Evolutionary conservation across 2,797 vertebrate species (phyloP), one percentile per base, ranked within the genome.

Genomic region (Novumbra hubbsi): DNA sequence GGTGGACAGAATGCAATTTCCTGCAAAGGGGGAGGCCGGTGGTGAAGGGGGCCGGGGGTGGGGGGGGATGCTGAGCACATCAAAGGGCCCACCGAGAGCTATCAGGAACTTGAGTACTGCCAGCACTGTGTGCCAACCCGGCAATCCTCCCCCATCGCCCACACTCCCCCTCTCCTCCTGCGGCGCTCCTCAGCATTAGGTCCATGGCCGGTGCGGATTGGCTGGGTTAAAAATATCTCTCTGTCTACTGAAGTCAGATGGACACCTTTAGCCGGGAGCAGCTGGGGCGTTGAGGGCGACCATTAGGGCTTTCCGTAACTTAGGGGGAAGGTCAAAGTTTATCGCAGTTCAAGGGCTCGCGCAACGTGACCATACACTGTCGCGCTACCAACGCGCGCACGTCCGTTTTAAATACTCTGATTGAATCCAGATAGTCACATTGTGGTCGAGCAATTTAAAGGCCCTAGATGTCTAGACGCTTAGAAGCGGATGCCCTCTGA

Each of bases 1-100:
- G 84, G 91, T 83, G 87, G 90, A 92, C 90, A 84, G 83, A 90
- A 89, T 90, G 88, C 90, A 90, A 80, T 94, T 95, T 95, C 92
- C 93, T 93, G 88, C 90, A 74, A 74, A 86, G 89, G 92, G 87
- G 88, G 90, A 88, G 90, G 87, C 85, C 74, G 14, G 80, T 77
- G 84, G 81, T 79, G 73, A 68, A 77, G 80, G 74, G 79, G 17
- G 73, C 76, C 32, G 76, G 55, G 80, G 85, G 71, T 27, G 45
- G 34, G 34, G 27, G 11, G 62, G 71, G 73, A 55, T 79, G 91
- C 88, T 81, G 82, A 76, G 85, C 88, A 94, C 92, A 93, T 94
- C 93, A 94, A 94, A 94, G 93, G 80, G 75, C 63, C 76, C 21
- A 60, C 88, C 88, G 85, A 28, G 73, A 91, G 87, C 89, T 89